phyloP scores from a whole-genome alignment of 2,888 invertebrate genomes.

The Caenorhabditis parvicauda region DNA sequence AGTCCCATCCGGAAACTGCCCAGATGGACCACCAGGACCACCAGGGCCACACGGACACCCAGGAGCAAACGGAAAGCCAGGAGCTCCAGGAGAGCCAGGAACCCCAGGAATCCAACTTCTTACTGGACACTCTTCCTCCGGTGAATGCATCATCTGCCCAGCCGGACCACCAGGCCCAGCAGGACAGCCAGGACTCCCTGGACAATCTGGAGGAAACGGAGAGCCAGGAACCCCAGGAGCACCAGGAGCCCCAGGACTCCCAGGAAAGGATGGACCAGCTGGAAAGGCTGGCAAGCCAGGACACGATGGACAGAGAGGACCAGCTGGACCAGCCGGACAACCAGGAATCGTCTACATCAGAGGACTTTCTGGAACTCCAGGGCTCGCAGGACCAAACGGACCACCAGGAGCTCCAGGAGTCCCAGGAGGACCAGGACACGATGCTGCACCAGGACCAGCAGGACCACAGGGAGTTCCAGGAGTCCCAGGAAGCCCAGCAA shows the following conservation, averaged over 20 bases:
- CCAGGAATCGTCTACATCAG: slow-evolving; percentile 6
- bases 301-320: slow-evolving; percentile 24
- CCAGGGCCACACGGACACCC: slow-evolving; percentile 24
- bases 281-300: slow-evolving; percentile 40
- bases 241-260: slow-evolving; percentile 28
- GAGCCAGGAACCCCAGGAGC: slow-evolving; percentile 25
- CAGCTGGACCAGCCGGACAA: slow-evolving; percentile 25
- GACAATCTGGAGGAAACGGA: slow-evolving; percentile 32
- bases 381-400: slow-evolving; percentile 27
- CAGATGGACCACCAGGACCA: slow-evolving; percentile 27
- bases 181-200: slow-evolving; percentile 24
- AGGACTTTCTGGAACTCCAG: slow-evolving; percentile 9
- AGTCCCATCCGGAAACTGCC: slow-evolving; percentile 24
- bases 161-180: slow-evolving; percentile 30
- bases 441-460: slow-evolving; percentile 41
- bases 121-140: slow-evolving; percentile 12
- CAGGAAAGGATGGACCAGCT: slow-evolving; percentile 43
- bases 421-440: slow-evolving; percentile 33
- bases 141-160: slow-evolving; percentile 28
- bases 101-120: slow-evolving; percentile 13
- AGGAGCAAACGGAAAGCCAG: slow-evolving; percentile 17
- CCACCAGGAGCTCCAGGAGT: slow-evolving; percentile 25
- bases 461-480: slow-evolving; percentile 43
- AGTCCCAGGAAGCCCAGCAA: slow-evolving; percentile 31
- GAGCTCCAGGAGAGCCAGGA: slow-evolving; percentile 30